Percentiles rank a stretch among this genome's conserved stretches.
Conservation (phyloP, 2,888 invertebrate species). For the Parapristionchus giblindavisi region DNA sequence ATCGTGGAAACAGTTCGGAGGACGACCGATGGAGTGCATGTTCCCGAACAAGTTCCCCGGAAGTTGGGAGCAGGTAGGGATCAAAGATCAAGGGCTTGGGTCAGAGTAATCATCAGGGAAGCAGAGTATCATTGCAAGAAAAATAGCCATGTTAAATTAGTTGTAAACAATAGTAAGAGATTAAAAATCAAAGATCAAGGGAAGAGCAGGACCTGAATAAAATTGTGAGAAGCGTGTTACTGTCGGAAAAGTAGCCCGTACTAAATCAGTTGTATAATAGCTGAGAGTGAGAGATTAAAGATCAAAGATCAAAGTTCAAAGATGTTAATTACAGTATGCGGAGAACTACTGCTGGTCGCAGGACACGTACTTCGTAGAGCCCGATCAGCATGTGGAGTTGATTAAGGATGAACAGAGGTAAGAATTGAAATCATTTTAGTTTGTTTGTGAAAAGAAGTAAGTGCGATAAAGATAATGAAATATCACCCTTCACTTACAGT, state of each 20-base stretch:
- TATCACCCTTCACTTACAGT: background rate
- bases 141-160: too few relatives aligned
- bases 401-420: conserved; percentile 53
- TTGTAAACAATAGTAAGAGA: too few relatives aligned
- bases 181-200: too few relatives aligned
- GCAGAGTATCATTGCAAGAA: too few relatives aligned
- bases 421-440: background rate
- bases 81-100: too few relatives aligned
- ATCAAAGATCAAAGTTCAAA: too few relatives aligned
- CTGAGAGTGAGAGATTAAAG: too few relatives aligned
- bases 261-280: background rate
- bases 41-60: conserved; percentile 68
- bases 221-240: too few relatives aligned
- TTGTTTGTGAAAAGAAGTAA: background rate
- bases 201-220: too few relatives aligned
- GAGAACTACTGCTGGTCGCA: conserved; percentile 68
- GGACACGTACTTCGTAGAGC: conserved; percentile 66
- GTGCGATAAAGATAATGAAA: background rate
- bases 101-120: too few relatives aligned
- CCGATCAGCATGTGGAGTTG: conserved; percentile 60
- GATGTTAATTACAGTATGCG: conserved; percentile 64
- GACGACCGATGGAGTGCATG: conserved; percentile 67
- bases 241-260: background rate
- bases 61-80: conserved; percentile 68
- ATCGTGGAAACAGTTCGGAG: conserved; percentile 57